These are phyloP conservation scores for Cyphomyrmex costatus DNA, from an alignment of 1,140 invertebrate genomes.

Conservation along the genomic window DNA sequence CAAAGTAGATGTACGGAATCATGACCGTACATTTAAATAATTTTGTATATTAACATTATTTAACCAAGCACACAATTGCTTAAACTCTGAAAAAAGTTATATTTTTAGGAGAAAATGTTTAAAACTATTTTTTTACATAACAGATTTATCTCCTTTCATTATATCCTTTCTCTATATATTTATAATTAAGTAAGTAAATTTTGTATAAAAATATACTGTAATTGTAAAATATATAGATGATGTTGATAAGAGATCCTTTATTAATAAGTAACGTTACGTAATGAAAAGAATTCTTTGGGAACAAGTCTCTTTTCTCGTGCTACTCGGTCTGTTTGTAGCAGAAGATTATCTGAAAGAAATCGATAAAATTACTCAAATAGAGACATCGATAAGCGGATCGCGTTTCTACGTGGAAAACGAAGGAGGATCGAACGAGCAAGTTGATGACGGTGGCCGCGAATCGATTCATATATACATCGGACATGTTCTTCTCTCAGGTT, in stretches of 20 bases:
- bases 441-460: neutral
- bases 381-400: neutral
- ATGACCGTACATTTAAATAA: neutral
- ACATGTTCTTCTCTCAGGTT: slow-evolving; percentile 30
- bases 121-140: neutral
- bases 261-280: neutral
- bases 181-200: neutral
- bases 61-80: neutral
- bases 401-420: slow-evolving; percentile 3
- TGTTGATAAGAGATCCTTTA: neutral
- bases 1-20: neutral
- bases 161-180: neutral
- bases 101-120: neutral
- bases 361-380: slow-evolving; percentile 12
- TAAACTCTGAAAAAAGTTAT: neutral
- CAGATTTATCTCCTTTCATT: neutral
- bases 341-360: neutral
- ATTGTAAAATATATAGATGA: neutral
- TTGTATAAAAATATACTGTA: neutral
- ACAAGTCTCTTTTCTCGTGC: neutral
- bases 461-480: slow-evolving; percentile 22
- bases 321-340: neutral
- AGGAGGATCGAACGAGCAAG: neutral
- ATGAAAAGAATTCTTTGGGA: neutral
- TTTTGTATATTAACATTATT: neutral